Evolutionary conservation across 1,140 invertebrate genomes (phyloP), one percentile per base, ranked within the genome.

Genomic region (Triops cancriformis): DNA sequence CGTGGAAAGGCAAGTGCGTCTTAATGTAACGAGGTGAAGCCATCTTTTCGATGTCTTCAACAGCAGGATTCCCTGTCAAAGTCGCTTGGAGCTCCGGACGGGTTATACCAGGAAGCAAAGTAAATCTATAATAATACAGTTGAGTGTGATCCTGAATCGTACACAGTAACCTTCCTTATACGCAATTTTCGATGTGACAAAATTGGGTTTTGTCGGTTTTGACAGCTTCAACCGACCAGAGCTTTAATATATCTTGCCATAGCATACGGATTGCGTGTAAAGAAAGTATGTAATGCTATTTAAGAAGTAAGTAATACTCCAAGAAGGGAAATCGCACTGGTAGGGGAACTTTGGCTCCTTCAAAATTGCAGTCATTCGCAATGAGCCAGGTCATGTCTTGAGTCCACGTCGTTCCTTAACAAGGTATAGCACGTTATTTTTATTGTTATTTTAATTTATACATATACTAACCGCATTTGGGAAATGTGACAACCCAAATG

Each of bases 341-440:
- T 75, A 94, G 87, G n/a, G 90, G 86, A 28, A 87, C 87, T 82
- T 90, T 88, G 0, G 93, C 92, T 1, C 87, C 88, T 82, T 92
- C 89, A 81, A 91, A 94, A 82, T 96, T 88, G 73, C 93, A 86
- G 81, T 93, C 88, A 82, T 94, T 90, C 5, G 89, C 90, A 37
- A 96, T 89, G 26, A 94, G 87, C 93, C 93, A 96, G 3, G 93
- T 87, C 89, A 95, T 93, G 86, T 96, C 94, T 84, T 94, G 93
- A 9, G 90, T 88, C 93, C 93, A 95, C 2, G 94, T 94, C 51
- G 93, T 95, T 37, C 94, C 94, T 92, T n/a, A n/a, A n/a, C n/a
- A n/a, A 82, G 78, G 80, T n/a, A 74, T 28, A 81, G 0, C 0
- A 78, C 2, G 2, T 37, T 37, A 7, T 37, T 37, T 43, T 64